Evolutionary conservation across 2,888 invertebrate species (phyloP).

Genomic region (Acrobasis suavella): DNA sequence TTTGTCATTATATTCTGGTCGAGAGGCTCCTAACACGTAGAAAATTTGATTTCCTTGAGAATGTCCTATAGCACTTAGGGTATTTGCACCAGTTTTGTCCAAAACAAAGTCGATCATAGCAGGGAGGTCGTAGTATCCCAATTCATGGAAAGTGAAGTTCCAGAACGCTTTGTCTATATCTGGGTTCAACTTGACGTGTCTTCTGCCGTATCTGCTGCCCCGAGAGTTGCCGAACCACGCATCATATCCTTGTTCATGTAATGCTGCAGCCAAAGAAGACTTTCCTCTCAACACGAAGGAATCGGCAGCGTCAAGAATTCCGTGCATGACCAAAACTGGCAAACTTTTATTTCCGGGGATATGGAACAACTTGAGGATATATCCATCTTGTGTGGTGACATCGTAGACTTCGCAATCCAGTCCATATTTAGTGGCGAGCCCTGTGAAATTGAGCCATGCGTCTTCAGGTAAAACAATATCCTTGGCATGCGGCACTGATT

Average conservation of each 20-base stretch:
- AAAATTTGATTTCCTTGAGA: conserved; percentile 83
- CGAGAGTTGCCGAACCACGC: conserved; percentile 28
- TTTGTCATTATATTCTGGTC: conserved; percentile 79
- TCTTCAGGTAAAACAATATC: conserved; percentile 22
- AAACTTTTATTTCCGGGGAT: conserved; percentile 24
- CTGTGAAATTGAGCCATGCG: conserved; percentile 24
- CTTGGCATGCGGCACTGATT: background rate
- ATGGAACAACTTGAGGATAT: conserved; percentile 37
- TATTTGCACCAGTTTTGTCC: conserved; percentile 49
- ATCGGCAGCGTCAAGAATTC: conserved; percentile 27
- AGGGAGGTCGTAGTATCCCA: conserved; percentile 85
- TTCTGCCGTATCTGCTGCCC: conserved; percentile 28
- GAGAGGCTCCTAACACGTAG: conserved; percentile 70
- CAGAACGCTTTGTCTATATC: conserved; percentile 21
- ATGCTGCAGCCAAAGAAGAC: conserved; percentile 17
- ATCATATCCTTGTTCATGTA: conserved; percentile 25
- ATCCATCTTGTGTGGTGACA: conserved; percentile 28
- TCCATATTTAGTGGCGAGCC: conserved; percentile 27
- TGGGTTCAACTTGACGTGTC: conserved; percentile 24
- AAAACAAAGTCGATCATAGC: conserved; percentile 70
- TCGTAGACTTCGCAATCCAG: conserved; percentile 25
- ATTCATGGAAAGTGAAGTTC: conserved; percentile 77
- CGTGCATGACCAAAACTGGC: conserved; percentile 28
- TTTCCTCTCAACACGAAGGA: conserved; percentile 26
- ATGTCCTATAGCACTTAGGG: conserved; percentile 74